Conservation (phyloP, 2,797 vertebrate genomes). For the Hyperoplus immaculatus region DNA sequence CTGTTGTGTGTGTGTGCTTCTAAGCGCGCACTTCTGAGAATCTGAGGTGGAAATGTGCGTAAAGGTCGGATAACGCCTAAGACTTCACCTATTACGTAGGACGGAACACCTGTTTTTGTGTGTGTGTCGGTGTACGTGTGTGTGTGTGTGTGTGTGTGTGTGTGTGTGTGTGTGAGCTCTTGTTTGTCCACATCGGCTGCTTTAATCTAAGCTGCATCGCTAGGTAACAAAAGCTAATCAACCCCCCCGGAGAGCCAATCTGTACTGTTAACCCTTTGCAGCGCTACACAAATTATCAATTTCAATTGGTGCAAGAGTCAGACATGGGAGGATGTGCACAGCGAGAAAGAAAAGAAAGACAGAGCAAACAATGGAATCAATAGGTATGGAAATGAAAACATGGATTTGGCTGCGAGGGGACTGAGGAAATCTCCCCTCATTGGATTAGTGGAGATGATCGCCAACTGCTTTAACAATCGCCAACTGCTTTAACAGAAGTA, state of each 20-base stretch:
- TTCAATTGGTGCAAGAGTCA: slow-evolving; percentile 56
- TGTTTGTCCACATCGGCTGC: slow-evolving; percentile 48
- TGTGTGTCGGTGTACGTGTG: background rate
- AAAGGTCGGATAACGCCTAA: slow-evolving; percentile 28
- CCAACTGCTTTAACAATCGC: slow-evolving; percentile 51
- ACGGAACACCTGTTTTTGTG: slow-evolving; percentile 25
- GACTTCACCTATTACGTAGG: slow-evolving; percentile 36
- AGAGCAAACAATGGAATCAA: slow-evolving; percentile 65
- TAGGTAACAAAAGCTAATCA: slow-evolving; percentile 66
- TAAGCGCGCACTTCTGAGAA: slow-evolving; percentile 40
- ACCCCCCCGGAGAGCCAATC: slow-evolving; percentile 45
- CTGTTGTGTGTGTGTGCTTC: background rate
- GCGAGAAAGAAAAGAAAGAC: slow-evolving; percentile 10
- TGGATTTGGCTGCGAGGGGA: slow-evolving; percentile 61
- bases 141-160: background rate
- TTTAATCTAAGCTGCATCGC: slow-evolving; percentile 62
- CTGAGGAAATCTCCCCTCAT: slow-evolving; percentile 63
- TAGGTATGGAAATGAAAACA: slow-evolving; percentile 73
- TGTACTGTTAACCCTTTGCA: slow-evolving; percentile 67
- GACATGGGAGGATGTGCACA: slow-evolving; percentile 34
- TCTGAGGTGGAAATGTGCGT: slow-evolving; percentile 40
- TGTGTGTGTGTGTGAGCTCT: background rate
- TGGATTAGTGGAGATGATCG: slow-evolving; percentile 74
- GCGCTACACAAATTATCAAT: slow-evolving; percentile 64
- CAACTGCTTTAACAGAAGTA: slow-evolving; percentile 57